Evolutionary conservation across 2,113 vertebrate species (phyloP).

Genomic region (Pluvialis apricaria): DNA sequence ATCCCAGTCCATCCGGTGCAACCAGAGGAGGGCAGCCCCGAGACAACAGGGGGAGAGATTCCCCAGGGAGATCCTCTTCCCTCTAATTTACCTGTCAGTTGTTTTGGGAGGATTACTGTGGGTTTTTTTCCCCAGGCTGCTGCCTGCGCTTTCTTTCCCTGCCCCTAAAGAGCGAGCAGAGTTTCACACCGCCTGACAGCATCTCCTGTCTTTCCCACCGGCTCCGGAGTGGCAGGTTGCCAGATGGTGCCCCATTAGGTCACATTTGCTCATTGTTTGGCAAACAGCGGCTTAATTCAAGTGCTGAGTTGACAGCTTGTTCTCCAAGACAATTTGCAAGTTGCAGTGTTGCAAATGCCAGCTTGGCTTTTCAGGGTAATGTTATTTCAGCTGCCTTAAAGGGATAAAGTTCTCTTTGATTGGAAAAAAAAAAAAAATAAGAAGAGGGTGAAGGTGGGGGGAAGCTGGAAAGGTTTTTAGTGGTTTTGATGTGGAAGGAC

Average conservation of each 20-base stretch:
- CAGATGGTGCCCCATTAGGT: constrained; percentile 67
- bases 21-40: not conserved
- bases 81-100: not conserved
- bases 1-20: not conserved
- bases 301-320: constrained; percentile 71
- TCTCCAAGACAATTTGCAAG: constrained; percentile 65
- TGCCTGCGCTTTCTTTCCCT: not conserved
- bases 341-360: constrained; percentile 59
- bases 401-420: constrained; percentile 31
- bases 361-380: constrained; percentile 43
- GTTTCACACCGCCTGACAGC: not conserved
- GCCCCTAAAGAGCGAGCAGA: not conserved
- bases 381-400: constrained; percentile 61
- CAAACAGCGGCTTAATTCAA: constrained; percentile 63
- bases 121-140: not conserved
- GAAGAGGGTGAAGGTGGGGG: not conserved
- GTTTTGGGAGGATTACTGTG: not conserved
- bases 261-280: constrained; percentile 67
- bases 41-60: not conserved
- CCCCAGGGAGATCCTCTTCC: not conserved
- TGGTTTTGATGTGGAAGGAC: not conserved
- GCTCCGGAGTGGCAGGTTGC: constrained; percentile 38
- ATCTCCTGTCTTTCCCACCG: not conserved
- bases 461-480: not conserved
- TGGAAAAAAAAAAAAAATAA: not conserved